Evolutionary conservation across 2,888 invertebrate species (phyloP).

Genomic region (Trypoxylon attenuatum): DNA sequence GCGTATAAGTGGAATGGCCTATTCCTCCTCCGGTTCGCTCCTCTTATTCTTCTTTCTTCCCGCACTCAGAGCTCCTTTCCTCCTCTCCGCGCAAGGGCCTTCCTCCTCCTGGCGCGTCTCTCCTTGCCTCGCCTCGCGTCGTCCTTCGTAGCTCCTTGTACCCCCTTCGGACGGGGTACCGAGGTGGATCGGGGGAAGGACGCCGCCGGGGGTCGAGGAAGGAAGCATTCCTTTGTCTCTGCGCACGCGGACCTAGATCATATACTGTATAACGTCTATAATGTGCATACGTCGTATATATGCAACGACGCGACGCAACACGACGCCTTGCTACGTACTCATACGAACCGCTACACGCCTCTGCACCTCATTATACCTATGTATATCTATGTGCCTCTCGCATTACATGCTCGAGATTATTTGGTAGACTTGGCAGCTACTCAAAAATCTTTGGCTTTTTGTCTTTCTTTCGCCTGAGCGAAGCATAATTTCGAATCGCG

Average conservation of each 20-base stretch:
- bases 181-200: constrained; percentile 56
- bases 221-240: constrained; percentile 73
- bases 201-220: constrained; percentile 60
- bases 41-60: constrained; percentile 70
- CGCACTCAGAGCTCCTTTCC: too few relatives aligned
- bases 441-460: too few relatives aligned
- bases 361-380: neutral
- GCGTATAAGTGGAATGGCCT: constrained; percentile 74
- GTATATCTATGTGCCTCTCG: neutral
- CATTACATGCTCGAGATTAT: neutral
- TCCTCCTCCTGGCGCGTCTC: constrained; percentile 37
- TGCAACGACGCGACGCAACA: constrained; percentile 29
- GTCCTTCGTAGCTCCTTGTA: constrained; percentile 58
- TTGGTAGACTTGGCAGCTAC: too few relatives aligned
- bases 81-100: constrained; percentile 37
- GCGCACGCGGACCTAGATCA: constrained; percentile 65
- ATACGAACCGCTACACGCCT: neutral
- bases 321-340: neutral
- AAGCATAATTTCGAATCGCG: too few relatives aligned
- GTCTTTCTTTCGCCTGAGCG: too few relatives aligned
- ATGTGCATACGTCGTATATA: constrained; percentile 38
- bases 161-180: constrained; percentile 57
- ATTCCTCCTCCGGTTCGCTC: constrained; percentile 69
- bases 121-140: constrained; percentile 42
- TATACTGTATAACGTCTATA: constrained; percentile 50